Evolutionary conservation across 2,797 vertebrate genomes (phyloP).

Genomic region (Cheirogaleus major): DNA sequence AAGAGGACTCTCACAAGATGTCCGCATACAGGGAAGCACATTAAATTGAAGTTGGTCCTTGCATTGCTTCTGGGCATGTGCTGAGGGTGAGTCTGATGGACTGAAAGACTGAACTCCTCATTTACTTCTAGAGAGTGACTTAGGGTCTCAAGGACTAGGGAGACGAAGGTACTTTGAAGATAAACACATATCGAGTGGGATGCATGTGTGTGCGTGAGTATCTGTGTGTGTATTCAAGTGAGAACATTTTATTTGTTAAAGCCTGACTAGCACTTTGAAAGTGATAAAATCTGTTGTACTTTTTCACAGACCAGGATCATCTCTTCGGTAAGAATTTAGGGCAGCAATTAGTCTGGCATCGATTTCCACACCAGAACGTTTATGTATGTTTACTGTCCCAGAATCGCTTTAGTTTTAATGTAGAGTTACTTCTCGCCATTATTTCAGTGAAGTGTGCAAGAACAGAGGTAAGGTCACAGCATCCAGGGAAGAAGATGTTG

Average conservation of each 20-base stretch:
- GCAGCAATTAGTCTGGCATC: not conserved
- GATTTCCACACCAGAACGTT: not conserved
- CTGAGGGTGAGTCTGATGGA: not conserved
- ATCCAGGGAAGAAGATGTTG: not conserved
- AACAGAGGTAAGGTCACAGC: not conserved
- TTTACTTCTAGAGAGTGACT: not conserved
- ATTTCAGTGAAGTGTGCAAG: not conserved
- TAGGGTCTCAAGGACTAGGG: not conserved
- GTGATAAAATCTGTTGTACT: not conserved
- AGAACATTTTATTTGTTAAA: conserved; percentile 5
- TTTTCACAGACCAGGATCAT: not conserved
- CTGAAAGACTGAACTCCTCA: not conserved
- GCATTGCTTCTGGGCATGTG: not conserved
- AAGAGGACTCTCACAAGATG: not conserved
- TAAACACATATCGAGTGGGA: not conserved
- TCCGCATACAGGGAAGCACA: not conserved
- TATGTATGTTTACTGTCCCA: not conserved
- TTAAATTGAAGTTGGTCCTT: not conserved
- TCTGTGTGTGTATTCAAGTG: not conserved
- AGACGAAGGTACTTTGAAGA: not conserved
- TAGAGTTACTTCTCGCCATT: not conserved
- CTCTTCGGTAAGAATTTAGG: not conserved
- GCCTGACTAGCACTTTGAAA: not conserved
- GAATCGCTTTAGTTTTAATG: not conserved
- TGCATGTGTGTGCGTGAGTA: not conserved